Percentiles rank a stretch among this genome's conserved stretches.
These are phyloP conservation scores for Aphodius sticticus DNA, from an alignment of 2,888 invertebrate species.

Conservation along the genomic window DNA sequence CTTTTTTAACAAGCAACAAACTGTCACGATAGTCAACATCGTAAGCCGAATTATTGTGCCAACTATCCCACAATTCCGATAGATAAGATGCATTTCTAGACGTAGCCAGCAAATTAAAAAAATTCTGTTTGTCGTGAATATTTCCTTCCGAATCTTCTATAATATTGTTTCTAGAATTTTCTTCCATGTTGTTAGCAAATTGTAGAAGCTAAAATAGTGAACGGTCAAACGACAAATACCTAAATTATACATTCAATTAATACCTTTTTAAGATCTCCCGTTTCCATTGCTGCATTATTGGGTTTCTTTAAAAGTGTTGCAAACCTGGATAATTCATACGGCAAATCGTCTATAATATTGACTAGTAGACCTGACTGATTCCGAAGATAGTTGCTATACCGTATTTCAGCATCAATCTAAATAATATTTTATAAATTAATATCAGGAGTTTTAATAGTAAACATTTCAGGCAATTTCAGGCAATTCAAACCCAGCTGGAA, in stretches of 20 bases:
- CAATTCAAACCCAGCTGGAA: too few species aligned
- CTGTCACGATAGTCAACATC: constrained; percentile 42
- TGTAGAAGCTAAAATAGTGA: constrained; percentile 38
- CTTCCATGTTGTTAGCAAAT: constrained; percentile 41
- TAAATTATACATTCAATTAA: constrained; percentile 16
- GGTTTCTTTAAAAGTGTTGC: constrained; percentile 59
- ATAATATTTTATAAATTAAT: constrained; percentile 24
- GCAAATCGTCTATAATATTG: constrained; percentile 40
- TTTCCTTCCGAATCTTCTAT: constrained; percentile 26
- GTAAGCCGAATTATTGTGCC: constrained; percentile 43
- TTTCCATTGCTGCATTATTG: constrained; percentile 63
- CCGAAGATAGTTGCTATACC: constrained; percentile 61
- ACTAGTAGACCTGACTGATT: constrained; percentile 53
- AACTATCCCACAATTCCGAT: constrained; percentile 48
- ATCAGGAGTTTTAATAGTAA: neutral
- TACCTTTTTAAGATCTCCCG: constrained; percentile 62
- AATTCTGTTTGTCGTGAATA: constrained; percentile 34
- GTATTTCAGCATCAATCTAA: constrained; percentile 60
- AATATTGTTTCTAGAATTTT: constrained; percentile 32
- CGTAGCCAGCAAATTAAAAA: constrained; percentile 42
- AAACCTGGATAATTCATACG: constrained; percentile 44
- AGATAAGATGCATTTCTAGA: constrained; percentile 44
- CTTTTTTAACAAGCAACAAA: constrained; percentile 47
- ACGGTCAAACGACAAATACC: constrained; percentile 7
- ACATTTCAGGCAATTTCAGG: too few species aligned